Evolutionary conservation across 2,113 vertebrate genomes (phyloP), one percentile per base, ranked within the genome.

Genomic region (Myanophis thanlyinensis): DNA sequence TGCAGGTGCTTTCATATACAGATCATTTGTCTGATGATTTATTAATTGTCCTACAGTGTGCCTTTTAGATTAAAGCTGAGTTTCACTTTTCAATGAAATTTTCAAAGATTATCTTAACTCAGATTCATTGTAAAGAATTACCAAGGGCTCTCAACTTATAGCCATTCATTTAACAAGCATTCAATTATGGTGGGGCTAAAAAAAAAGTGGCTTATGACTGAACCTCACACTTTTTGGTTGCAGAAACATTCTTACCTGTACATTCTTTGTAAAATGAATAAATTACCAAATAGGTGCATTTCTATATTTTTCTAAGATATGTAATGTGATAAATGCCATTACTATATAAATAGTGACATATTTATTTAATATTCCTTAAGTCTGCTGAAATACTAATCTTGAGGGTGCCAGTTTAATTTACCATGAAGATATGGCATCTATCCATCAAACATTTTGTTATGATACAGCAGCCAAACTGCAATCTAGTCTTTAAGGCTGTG

Each of bases 361-460:
- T 93, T 96, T 95, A 91, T 94, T 94, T 94, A 95, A 94, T 96
- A 95, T 94, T 96, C 95, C 95, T 95, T 91, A 88, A 92, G 93
- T 62, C 88, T 91, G 73, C 52, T 95, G 94, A 95, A 96, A 95
- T 88, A 93, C 56, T 94, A 93, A 96, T 96, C 94, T 89, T 93
- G 94, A 92, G 85, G 88, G 95, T 86, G 93, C 85, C 0, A 44
- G 89, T 92, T 95, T 93, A 92, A 94, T 92, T 91, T 94, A 88
- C 95, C 91, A 95, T 46, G 93, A 93, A 85, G 85, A 95, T 73
- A 93, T 73, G 86, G 87, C 94, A 96, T 93, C 44, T 67, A 86
- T 62, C 96, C 92, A 94, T 93, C 92, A 96, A 90, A 73, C 85
- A 13, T 88, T 93, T 52, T 5, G 62, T 67, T 94, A 91, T 87